Evolutionary conservation across 30 jellyfish, hydroid and myxozoan genomes (phyloP).

Genomic region (Aurelia coerulea): DNA sequence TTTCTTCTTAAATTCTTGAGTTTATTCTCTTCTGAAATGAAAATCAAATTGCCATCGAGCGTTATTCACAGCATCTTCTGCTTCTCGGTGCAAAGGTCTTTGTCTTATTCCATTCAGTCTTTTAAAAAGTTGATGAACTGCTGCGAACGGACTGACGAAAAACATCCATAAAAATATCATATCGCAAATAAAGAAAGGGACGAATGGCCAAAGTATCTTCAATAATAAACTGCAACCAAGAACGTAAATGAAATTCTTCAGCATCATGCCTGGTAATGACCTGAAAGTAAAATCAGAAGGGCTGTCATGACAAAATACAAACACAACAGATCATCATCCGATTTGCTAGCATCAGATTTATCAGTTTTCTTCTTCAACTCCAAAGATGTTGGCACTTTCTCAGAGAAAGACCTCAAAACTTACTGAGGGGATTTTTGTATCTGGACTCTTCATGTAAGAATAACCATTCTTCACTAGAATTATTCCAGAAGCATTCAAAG

Average conservation of each 20-base stretch:
- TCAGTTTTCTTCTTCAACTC: too few species aligned
- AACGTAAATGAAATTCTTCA: conserved; percentile 49
- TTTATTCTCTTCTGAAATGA: conserved; percentile 25
- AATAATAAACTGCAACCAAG: conserved; percentile 58
- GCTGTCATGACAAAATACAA: too few species aligned
- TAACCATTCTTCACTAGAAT: too few species aligned
- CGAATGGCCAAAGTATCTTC: conserved; percentile 79
- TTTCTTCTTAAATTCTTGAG: background rate
- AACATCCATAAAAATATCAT: conserved; percentile 92
- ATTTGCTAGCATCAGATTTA: too few species aligned
- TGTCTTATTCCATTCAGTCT: conserved; percentile 26
- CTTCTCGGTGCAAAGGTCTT: background rate
- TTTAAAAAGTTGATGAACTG: conserved; percentile 63
- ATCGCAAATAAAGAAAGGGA: conserved; percentile 92
- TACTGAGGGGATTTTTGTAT: too few species aligned
- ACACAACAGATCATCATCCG: too few species aligned
- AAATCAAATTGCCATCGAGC: conserved; percentile 63
- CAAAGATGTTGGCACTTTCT: too few species aligned
- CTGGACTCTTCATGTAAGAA: too few species aligned
- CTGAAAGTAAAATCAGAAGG: conserved; percentile 31
- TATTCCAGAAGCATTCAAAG: too few species aligned
- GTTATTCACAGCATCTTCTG: background rate
- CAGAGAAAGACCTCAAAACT: too few species aligned
- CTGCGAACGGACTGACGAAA: conserved; percentile 94
- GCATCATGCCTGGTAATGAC: conserved; percentile 59